Percentiles rank a stretch among this genome's conserved stretches.
These are phyloP conservation scores for Ophion ellenae DNA, from an alignment of 2,888 invertebrate genomes.

Conservation along the genomic window DNA sequence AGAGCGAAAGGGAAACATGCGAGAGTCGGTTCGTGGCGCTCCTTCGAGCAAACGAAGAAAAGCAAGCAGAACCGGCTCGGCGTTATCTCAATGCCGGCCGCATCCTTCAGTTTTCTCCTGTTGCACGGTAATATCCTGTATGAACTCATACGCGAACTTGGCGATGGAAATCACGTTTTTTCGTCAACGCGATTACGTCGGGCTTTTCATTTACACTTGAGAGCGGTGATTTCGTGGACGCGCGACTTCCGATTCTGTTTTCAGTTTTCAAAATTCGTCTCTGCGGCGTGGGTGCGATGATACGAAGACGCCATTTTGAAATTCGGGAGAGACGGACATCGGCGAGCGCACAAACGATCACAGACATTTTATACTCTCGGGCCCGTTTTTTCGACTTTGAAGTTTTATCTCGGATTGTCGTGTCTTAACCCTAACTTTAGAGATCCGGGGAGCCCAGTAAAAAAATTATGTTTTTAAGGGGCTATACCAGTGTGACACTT, in stretches of 20 bases:
- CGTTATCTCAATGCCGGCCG: conserved; percentile 43
- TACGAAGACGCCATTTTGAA: neutral
- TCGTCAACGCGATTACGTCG: conserved; percentile 22
- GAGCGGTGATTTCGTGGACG: neutral
- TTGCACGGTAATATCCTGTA: conserved; percentile 15
- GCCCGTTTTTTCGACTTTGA: too few species aligned
- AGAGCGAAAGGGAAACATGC: neutral
- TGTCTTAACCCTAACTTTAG: too few species aligned
- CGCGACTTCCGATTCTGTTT: neutral
- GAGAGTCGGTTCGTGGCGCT: conserved; percentile 20
- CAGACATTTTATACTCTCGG: too few species aligned
- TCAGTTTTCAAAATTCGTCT: neutral
- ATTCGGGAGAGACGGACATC: neutral
- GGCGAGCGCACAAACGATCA: too few species aligned
- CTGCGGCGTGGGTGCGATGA: neutral
- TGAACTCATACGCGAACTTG: neutral
- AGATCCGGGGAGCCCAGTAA: too few species aligned
- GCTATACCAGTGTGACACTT: too few species aligned
- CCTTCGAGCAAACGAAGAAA: conserved; percentile 12
- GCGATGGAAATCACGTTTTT: conserved; percentile 19
- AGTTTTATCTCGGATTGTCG: too few species aligned
- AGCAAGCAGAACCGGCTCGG: conserved; percentile 53
- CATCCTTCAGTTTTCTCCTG: conserved; percentile 44
- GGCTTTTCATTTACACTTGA: neutral
- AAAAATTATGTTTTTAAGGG: too few species aligned